Evolutionary conservation across 2,113 vertebrate genomes (phyloP), one percentile per base, ranked within the genome.

Genomic region (Eleginops maclovinus): DNA sequence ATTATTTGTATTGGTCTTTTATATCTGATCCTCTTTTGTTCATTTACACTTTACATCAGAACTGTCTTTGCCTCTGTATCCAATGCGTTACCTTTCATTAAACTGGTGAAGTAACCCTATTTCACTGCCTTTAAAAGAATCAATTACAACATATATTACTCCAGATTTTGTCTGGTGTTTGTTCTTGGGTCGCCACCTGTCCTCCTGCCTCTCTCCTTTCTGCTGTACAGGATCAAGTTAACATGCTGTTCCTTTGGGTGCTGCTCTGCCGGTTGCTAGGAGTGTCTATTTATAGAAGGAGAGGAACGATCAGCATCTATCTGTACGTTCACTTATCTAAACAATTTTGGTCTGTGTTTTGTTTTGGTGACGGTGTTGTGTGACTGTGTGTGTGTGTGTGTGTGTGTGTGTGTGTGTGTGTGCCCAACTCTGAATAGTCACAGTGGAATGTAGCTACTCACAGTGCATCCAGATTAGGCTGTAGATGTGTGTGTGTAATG

Each of bases 231-330:
- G 67, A 72, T 85, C 75, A 82, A 72, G 82, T 80, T 77, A 85
- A 81, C 88, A 67, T 55, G 66, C 63, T 62, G 83, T 81, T 91
- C 79, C 79, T 82, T 58, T 87, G 83, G 83, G 81, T 85, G 72
- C 83, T 75, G 24, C 75, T 83, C 81, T 76, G 79, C 73, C 21
- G 43, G 80, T 89, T 90, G 76, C 86, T 77, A 79, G 69, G 83
- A 83, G 56, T 31, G 55, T 76, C 87, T 93, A 91, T 93, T 93
- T 89, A 86, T 93, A 91, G 86, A 66, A 22, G 46, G 40, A 50
- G 62, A 84, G 73, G 61, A 88, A 89, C 40, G 74, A 76, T 82
- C 74, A 75, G 82, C 66, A 82, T 86, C 77, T 81, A 63, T 89
- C 73, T 81, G 75, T 82, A 83, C 21, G 21, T 87, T 83, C 75